Conservation (phyloP, 2,888 invertebrate species). For the Acanthococcus lagerstroemiae region DNA sequence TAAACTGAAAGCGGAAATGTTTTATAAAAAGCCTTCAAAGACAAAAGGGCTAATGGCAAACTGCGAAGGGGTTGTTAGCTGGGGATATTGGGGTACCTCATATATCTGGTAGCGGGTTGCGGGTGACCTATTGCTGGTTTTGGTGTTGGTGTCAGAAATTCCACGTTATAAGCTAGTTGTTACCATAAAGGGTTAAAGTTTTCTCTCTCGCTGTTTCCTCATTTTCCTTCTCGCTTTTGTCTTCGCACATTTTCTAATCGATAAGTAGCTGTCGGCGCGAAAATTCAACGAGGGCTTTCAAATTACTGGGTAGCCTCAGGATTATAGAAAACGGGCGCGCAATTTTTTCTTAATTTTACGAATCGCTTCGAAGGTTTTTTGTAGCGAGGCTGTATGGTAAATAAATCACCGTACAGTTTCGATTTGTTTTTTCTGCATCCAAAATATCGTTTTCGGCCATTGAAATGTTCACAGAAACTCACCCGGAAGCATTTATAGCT, state of each 20-base stretch:
- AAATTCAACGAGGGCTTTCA: not conserved
- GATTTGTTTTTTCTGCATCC: too few species aligned
- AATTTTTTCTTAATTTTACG: too few species aligned
- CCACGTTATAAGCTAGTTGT: constrained; percentile 30
- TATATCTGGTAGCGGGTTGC: constrained; percentile 30
- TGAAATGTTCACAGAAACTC: too few species aligned
- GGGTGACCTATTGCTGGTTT: constrained; percentile 30
- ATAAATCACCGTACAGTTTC: too few species aligned
- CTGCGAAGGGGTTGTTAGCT: constrained; percentile 25
- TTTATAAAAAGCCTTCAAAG: constrained; percentile 26
- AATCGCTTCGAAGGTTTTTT: too few species aligned
- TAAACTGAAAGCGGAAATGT: too few species aligned
- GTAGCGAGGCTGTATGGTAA: too few species aligned
- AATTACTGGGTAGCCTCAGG: not conserved
- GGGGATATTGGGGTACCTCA: constrained; percentile 30
- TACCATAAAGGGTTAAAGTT: constrained; percentile 27
- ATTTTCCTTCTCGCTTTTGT: not conserved
- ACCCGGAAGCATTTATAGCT: too few species aligned
- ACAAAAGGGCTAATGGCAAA: constrained; percentile 22
- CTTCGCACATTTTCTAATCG: constrained; percentile 13
- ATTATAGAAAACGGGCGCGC: too few species aligned
- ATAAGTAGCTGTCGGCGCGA: constrained; percentile 2
- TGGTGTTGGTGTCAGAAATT: constrained; percentile 30
- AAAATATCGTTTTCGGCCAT: too few species aligned
- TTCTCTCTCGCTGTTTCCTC: not conserved